Evolutionary conservation across 92 coral and sea anemone genomes (phyloP), one percentile per base, ranked within the genome.

Genomic region (Blastomussa wellsi): DNA sequence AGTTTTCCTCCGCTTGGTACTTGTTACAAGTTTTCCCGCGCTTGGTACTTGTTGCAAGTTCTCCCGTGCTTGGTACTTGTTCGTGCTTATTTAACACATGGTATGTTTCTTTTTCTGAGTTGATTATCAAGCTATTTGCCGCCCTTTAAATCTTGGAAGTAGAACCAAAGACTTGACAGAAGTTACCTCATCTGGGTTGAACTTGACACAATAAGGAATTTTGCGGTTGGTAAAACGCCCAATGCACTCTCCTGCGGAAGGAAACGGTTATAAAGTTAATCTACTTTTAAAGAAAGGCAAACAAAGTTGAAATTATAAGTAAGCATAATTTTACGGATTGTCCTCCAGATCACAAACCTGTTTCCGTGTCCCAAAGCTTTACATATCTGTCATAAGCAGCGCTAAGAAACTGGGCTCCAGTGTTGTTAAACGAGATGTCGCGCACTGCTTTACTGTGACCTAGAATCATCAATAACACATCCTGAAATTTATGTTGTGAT

Each of bases 361-460:
- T 94, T 84, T 96, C 99, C 1, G 99, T 95, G 90, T 97, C 99
- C 99, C 99, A 97, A 11, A 97, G 92, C 80, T 97, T 97, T 78
- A 95, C 98, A 68, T 94, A 97, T 97, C 99, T 93, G 89, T 97
- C 99, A 81, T 97, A 97, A 3, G 96, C 95, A 22, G 99, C 99
- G 72, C 98, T 97, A 17, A 97, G 92, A 70, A 97, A 97, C 77
- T 92, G 98, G 14, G 95, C 76, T 48, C 99, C 99, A 52, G 82
- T 84, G 79, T 97, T 97, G 82, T 97, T 97, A 70, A 93, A 97
- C 33, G 92, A 92, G 42, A 95, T 89, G 77, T 97, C 99, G 11
- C 99, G 95, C 15, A 97, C 99, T 2, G 99, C 99, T 81, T 97
- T 97, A 74, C 93, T 90, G 84, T 97, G 99, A 47, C 99, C 99